phyloP scores from a whole-genome alignment of 2,797 vertebrate species.

The Helarctos malayanus region DNA sequence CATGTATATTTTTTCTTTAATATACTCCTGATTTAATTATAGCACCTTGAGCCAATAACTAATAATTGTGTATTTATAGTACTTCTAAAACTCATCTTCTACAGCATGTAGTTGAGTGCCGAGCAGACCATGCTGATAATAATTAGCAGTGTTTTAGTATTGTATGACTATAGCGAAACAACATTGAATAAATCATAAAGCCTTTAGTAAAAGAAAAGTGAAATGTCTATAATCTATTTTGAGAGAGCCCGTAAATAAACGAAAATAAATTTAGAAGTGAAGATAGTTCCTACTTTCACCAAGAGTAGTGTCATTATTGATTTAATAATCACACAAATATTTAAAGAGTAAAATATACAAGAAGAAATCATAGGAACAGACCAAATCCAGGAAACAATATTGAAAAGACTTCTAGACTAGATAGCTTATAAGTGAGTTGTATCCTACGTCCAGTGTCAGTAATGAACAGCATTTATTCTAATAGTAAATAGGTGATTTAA shows the following conservation, averaged over 20 bases:
- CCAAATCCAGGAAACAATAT: neutral
- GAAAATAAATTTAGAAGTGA: neutral
- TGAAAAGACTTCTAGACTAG: neutral
- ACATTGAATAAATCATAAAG: conserved; percentile 21
- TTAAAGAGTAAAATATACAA: neutral
- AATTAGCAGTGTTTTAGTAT: neutral
- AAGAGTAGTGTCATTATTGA: neutral
- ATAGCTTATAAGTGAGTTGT: neutral
- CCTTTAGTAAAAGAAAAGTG: neutral
- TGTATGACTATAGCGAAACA: neutral
- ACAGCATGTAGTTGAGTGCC: neutral
- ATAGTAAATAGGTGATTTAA: neutral
- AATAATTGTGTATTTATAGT: neutral
- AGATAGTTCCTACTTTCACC: neutral
- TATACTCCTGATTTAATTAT: neutral
- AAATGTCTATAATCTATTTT: neutral
- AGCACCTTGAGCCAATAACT: neutral
- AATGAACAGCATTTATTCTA: neutral
- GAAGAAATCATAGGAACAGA: neutral
- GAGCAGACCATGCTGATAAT: neutral
- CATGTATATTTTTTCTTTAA: neutral
- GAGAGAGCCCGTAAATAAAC: neutral
- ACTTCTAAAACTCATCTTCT: neutral
- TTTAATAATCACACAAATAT: conserved; percentile 4
- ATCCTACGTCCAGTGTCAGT: neutral